Percentiles rank a stretch among this genome's conserved stretches.
phyloP scores from a whole-genome alignment of 2,888 invertebrate genomes.

The Drosophila sordidula region DNA sequence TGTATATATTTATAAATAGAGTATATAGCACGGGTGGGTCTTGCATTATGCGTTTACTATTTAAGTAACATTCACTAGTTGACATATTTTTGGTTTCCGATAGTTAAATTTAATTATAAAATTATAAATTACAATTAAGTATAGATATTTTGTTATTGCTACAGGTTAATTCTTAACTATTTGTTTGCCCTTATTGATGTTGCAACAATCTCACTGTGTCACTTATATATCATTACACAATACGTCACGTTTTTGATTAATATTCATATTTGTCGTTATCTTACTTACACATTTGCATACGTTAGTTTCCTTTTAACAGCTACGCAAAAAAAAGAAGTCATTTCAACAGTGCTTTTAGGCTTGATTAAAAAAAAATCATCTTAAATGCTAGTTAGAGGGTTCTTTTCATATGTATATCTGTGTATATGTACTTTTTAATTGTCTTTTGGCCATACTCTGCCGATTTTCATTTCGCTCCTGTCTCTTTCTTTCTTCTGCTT shows the following conservation, averaged over 20 bases:
- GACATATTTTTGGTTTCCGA: slow-evolving; percentile 21
- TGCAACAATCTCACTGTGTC: slow-evolving; percentile 20
- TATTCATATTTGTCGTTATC: slow-evolving; percentile 33
- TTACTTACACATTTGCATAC: slow-evolving; percentile 39
- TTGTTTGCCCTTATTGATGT: slow-evolving; percentile 41
- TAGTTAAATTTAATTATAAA: slow-evolving; percentile 20
- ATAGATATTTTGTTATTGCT: slow-evolving; percentile 30
- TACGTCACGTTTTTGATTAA: slow-evolving; percentile 23
- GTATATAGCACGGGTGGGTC: slow-evolving; percentile 64
- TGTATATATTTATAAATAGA: slow-evolving; percentile 31
- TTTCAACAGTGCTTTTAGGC: slow-evolving; percentile 38
- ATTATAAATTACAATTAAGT: slow-evolving; percentile 12
- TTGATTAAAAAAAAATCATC: slow-evolving; percentile 49
- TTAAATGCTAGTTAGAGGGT: slow-evolving; percentile 61
- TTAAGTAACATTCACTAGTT: slow-evolving; percentile 43
- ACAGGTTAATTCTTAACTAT: slow-evolving; percentile 34
- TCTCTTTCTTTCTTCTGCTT: not conserved
- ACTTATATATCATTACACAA: slow-evolving; percentile 13
- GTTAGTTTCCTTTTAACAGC: slow-evolving; percentile 20
- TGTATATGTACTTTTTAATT: slow-evolving; percentile 37
- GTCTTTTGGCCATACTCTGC: slow-evolving; percentile 36
- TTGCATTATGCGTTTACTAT: slow-evolving; percentile 57
- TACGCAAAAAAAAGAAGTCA: slow-evolving; percentile 27
- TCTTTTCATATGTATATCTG: slow-evolving; percentile 27
- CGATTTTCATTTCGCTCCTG: slow-evolving; percentile 5